Evolutionary conservation across 2,888 invertebrate genomes (phyloP).

Genomic region (Drosophila setosimentum): DNA sequence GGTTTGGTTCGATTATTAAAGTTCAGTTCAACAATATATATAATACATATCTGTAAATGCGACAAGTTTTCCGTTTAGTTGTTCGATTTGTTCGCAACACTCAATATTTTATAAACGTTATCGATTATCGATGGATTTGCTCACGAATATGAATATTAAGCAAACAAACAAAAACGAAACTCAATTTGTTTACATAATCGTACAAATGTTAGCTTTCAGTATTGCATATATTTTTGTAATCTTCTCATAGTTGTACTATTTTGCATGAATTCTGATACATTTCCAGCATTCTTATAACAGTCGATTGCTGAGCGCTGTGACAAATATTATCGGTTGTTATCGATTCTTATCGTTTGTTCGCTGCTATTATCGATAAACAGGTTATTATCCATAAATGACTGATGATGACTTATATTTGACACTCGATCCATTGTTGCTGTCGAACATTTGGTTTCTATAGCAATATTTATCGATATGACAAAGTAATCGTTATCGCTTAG

Average conservation of each 20-base stretch:
- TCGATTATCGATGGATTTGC: constrained; percentile 28
- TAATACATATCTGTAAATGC: constrained; percentile 3
- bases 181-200: constrained; percentile 26
- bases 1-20: constrained; percentile 2
- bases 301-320: constrained; percentile 26
- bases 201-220: constrained; percentile 21
- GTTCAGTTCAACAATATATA: neutral
- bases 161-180: constrained; percentile 21
- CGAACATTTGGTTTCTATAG: neutral
- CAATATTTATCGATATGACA: neutral
- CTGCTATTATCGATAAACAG: neutral
- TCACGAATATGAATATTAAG: constrained; percentile 1
- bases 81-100: constrained; percentile 11
- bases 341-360: neutral
- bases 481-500: constrained; percentile 5
- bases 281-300: constrained; percentile 28
- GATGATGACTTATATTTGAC: neutral
- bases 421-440: neutral
- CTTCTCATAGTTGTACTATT: constrained; percentile 36
- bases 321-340: neutral
- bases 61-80: constrained; percentile 10
- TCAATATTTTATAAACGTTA: constrained; percentile 10
- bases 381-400: neutral
- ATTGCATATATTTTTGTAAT: constrained; percentile 23
- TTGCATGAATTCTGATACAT: constrained; percentile 44